Conservation (phyloP, 2,113 vertebrate species). For the Alces alces region DNA sequence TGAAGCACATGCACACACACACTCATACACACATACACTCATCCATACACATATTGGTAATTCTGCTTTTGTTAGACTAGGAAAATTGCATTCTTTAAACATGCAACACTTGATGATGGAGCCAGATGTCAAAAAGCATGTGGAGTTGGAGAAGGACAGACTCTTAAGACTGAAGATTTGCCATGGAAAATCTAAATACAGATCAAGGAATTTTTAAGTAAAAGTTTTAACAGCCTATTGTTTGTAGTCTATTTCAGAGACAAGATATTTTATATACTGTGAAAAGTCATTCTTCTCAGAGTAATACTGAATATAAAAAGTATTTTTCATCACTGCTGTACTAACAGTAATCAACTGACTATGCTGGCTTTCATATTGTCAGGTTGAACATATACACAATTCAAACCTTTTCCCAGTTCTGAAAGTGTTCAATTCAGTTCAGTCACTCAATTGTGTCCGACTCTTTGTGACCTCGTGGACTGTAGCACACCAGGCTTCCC, state of each 20-base stretch:
- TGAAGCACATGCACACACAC: not conserved
- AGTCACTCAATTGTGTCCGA: not conserved
- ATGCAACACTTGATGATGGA: not conserved
- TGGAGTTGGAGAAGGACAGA: not conserved
- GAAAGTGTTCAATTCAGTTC: not conserved
- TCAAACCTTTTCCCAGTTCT: not conserved
- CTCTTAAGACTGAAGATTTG: not conserved
- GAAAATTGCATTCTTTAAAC: constrained; percentile 25
- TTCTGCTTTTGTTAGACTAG: not conserved
- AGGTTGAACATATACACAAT: not conserved
- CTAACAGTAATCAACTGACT: not conserved
- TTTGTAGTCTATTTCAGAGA: not conserved
- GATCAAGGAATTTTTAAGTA: not conserved
- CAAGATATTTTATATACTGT: not conserved
- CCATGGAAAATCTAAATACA: constrained; percentile 23
- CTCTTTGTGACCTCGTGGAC: not conserved
- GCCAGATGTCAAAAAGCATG: constrained; percentile 26
- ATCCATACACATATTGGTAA: not conserved
- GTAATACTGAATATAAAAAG: not conserved
- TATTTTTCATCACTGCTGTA: not conserved
- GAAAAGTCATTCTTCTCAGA: not conserved
- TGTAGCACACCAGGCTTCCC: not conserved
- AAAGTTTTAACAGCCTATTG: not conserved
- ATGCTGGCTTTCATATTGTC: not conserved
- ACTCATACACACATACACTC: not conserved